Percentiles rank a stretch among this genome's conserved stretches.
These are phyloP conservation scores for Trachelus iudaicus DNA, from an alignment of 2,888 invertebrate species.

Conservation along the genomic window DNA sequence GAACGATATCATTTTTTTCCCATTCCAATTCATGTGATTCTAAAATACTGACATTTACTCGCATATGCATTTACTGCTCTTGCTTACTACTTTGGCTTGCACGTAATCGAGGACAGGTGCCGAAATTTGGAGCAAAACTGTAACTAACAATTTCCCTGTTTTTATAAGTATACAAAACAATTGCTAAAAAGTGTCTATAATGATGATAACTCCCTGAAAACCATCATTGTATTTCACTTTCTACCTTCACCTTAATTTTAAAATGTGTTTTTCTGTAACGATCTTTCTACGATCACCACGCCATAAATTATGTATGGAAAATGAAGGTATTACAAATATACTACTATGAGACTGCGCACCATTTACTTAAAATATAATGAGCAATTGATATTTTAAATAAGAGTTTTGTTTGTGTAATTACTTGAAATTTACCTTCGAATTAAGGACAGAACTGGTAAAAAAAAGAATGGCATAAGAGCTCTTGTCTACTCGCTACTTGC, in stretches of 20 bases:
- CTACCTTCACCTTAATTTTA: not conserved
- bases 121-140: no score
- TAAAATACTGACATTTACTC: not conserved
- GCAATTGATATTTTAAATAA: not conserved
- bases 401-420: not conserved
- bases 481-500: not conserved
- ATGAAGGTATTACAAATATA: not conserved
- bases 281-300: not conserved
- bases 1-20: not conserved
- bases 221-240: not conserved
- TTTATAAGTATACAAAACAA: not conserved
- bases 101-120: no score
- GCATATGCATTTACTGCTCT: not conserved
- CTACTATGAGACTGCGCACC: not conserved
- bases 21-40: not conserved
- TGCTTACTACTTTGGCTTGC: not conserved
- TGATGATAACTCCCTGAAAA: not conserved
- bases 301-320: not conserved
- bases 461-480: not conserved
- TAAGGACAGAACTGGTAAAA: not conserved
- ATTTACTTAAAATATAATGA: not conserved
- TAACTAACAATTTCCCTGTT: not conserved
- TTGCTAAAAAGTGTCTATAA: not conserved
- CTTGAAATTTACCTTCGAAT: not conserved
- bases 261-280: not conserved